A percentile compares a stretch with the other conserved stretches of the same genome.
Conservation (phyloP, 2,797 vertebrate species). For the Apodemus agrarius region DNA sequence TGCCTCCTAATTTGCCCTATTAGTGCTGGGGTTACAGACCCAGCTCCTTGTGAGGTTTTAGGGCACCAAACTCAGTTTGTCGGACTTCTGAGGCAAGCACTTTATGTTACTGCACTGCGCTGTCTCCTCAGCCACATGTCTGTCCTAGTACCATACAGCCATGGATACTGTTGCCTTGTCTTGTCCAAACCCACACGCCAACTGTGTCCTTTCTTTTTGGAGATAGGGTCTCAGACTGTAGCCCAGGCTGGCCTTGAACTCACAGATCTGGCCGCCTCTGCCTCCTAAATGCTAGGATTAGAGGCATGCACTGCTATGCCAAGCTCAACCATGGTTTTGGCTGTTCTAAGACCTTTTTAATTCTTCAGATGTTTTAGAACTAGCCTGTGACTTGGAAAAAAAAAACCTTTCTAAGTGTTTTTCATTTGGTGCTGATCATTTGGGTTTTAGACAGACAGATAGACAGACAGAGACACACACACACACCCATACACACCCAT, state of each 20-base stretch:
- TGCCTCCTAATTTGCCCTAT: background rate
- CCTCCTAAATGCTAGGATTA: background rate
- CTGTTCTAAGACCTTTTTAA: background rate
- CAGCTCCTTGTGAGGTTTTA: background rate
- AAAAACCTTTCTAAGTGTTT: background rate
- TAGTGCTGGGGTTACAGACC: background rate
- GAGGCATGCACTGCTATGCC: background rate
- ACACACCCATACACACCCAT: no score
- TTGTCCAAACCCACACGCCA: background rate
- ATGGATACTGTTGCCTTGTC: background rate
- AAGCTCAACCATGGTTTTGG: background rate
- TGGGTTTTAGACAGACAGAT: background rate
- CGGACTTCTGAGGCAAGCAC: background rate
- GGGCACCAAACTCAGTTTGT: background rate
- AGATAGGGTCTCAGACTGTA: background rate
- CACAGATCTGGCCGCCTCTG: background rate
- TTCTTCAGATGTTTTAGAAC: constrained; percentile 15
- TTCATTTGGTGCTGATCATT: background rate
- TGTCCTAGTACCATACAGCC: no score
- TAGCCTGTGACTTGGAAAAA: background rate
- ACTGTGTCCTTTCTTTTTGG: background rate
- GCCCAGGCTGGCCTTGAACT: background rate
- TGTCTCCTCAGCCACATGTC: background rate
- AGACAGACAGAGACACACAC: no score
- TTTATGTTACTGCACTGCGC: background rate